These are phyloP conservation scores for Holothuria scabra DNA, from an alignment of 53 echinoderm and acorn worm genomes.

Conservation along the genomic window DNA sequence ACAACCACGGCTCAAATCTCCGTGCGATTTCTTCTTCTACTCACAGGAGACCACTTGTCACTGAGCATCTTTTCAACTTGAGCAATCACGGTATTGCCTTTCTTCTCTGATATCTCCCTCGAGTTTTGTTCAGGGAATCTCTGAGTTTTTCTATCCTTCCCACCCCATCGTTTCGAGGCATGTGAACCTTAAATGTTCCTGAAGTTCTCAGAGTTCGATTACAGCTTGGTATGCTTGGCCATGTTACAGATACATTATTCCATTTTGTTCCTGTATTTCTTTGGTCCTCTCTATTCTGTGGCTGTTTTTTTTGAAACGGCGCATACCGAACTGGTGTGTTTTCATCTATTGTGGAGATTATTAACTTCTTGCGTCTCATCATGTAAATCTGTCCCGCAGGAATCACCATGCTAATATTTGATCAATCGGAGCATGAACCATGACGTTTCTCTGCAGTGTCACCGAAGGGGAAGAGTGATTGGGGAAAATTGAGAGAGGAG, in stretches of 20 bases:
- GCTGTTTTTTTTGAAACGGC: no score
- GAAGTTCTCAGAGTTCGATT: slow-evolving; percentile 35
- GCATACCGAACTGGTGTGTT: no score
- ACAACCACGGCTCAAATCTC: slow-evolving; percentile 40
- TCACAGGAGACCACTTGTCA: slow-evolving; percentile 34
- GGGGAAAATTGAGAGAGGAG: slow-evolving; percentile 50
- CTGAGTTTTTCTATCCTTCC: slow-evolving; percentile 22
- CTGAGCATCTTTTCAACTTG: slow-evolving; percentile 47
- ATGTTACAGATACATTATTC: not conserved
- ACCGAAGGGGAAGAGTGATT: slow-evolving; percentile 40
- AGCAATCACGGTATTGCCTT: slow-evolving; percentile 46
- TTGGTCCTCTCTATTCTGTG: not conserved
- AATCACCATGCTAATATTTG: slow-evolving; percentile 48
- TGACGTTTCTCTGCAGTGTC: slow-evolving; percentile 38
- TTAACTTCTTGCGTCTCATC: slow-evolving; percentile 45
- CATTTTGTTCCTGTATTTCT: slow-evolving; percentile 4
- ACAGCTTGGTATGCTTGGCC: not conserved
- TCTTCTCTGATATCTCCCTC: slow-evolving; percentile 27
- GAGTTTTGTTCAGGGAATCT: slow-evolving; percentile 35
- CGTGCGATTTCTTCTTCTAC: slow-evolving; percentile 40
- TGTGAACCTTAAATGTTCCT: slow-evolving; percentile 12
- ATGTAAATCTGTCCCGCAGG: slow-evolving; percentile 53
- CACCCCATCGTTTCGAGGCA: not conserved
- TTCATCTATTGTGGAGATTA: slow-evolving; percentile 7
- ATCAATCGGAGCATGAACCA: slow-evolving; percentile 52